Base-by-base conservation (phyloP, 2,113 vertebrate genomes). In the Cercopithecus mona region DNA sequence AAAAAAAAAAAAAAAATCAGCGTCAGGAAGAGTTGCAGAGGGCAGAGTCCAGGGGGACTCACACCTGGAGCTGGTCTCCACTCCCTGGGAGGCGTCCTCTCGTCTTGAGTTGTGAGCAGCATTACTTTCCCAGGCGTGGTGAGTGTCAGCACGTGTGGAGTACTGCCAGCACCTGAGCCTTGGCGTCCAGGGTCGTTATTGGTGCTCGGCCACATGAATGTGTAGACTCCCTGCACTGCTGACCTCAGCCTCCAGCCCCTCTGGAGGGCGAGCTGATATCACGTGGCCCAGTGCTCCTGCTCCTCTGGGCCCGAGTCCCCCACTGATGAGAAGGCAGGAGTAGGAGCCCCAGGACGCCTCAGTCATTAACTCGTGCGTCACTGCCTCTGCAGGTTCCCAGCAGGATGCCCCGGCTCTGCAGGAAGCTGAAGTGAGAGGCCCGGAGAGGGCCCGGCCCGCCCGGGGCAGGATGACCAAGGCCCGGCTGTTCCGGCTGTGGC, bases 401-500 rank as follows among this genome's bases (percentile, higher is more conserved):
- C 82, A 61, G 90, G 48, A 98, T 98, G 97, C 57, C 96, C 96
- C 25, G 20, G 80, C 92, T 90, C 84, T 86, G 7, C 66, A n/a
- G 55, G 87, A 97, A 48, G 86, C 88, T 0, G 95, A 92, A 98
- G 98, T 98, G 98, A 99, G 66, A 14, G 86, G 76, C 27, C 50
- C 92, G 73, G 13, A 84, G 27, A 7, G 38, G 96, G 87, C 94
- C 87, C 38, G 59, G 92, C 93, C 82, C 80, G 4, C 64, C 32
- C 94, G 96, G 78, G 97, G 96, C 99, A 99, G 98, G 86, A 99
- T 99, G 99, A 99, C 99, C 98, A 99, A 99, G 93, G 99, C 99
- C 0, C 99, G 99, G 92, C 99, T 99, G 90, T 99, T 99, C 97
- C 99, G 99, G 94, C 98, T 99, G 88, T 99, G 99, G 93, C 98